A percentile compares a stretch with the other conserved stretches of the same genome.
Conservation (phyloP, 2,888 invertebrate species). For the Caenorhabditis parvicauda region DNA sequence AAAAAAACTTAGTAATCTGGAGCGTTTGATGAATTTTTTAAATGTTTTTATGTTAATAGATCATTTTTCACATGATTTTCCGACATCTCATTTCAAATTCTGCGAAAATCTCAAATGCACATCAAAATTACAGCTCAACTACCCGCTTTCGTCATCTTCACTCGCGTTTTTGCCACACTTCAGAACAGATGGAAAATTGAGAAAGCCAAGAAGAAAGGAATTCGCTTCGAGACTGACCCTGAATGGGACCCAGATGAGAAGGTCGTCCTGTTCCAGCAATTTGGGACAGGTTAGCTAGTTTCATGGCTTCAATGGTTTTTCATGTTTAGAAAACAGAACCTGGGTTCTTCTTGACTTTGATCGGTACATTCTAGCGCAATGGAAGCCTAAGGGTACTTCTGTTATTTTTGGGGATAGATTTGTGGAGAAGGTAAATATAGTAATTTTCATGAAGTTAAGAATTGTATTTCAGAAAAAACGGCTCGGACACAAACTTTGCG, state of each 20-base stretch:
- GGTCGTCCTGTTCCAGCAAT: constrained; percentile 56
- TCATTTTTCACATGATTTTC: neutral
- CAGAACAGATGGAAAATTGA: constrained; percentile 45
- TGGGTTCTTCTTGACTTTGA: constrained; percentile 60
- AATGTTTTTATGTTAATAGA: neutral
- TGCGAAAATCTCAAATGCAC: too few species aligned
- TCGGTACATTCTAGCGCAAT: constrained; percentile 51
- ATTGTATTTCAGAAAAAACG: constrained; percentile 23
- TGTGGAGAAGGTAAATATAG: constrained; percentile 25
- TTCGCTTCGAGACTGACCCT: constrained; percentile 56
- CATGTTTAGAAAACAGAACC: constrained; percentile 52
- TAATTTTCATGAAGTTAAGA: neutral
- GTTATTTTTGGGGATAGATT: constrained; percentile 58
- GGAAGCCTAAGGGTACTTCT: constrained; percentile 52
- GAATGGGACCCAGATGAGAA: constrained; percentile 61
- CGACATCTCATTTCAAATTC: neutral
- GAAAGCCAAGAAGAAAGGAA: constrained; percentile 39
- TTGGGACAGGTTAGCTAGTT: constrained; percentile 31
- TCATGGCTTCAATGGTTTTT: neutral
- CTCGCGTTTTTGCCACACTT: constrained; percentile 41
- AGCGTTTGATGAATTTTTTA: neutral
- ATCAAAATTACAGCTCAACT: constrained; percentile 37
- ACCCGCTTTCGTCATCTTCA: constrained; percentile 49
- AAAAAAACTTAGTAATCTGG: neutral
- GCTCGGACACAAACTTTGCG: constrained; percentile 45